Base-by-base conservation (phyloP, 2,113 vertebrate species). In the Macquaria australasica region DNA sequence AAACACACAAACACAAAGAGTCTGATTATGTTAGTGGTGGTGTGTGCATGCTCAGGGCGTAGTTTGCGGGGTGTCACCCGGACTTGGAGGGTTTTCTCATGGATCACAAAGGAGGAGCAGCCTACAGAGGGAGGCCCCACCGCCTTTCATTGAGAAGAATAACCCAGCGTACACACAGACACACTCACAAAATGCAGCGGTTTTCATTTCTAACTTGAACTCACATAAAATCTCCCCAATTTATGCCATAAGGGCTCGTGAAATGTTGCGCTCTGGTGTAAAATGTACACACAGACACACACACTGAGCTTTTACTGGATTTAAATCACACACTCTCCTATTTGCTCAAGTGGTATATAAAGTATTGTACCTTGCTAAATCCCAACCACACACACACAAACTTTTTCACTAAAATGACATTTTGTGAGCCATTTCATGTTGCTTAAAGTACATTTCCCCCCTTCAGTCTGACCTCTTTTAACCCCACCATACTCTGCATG, bases 101-200 rank as follows among this genome's bases (percentile, higher is more conserved):
- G 88, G 89, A 86, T 79, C 76, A 93, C 93, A 94, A 93, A 89
- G 84, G 80, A 91, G 74, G 51, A 79, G 51, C 51, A 53, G 81
- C 86, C 87, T 74, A 85, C 83, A 88, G 86, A 89, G n/a, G 79
- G 90, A 89, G 88, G 87, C 85, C 88, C 89, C 74, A 28, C 56
- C 79, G 79, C 85, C 83, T 91, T 94, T 92, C 88, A 90, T 5
- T 41, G 37, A 79, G 31, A 82, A 85, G 84, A 92, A 88, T 79
- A 83, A 77, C 62, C 56, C 15, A 45, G 23, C 58, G 45, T 23
- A 59, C 39, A 75, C 63, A 77, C 63, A 72, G 16, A 79, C 43
- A 66, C 79, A 73, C 67, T 71, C 72, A 83, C 78, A 79, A 23
- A 72, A 77, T 78, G 41, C 53, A 79, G 69, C 8, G n/a, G n/a